Evolutionary conservation across 2,888 invertebrate species (phyloP), one percentile per base, ranked within the genome.

Genomic region (Cylindroiulus punctatus): DNA sequence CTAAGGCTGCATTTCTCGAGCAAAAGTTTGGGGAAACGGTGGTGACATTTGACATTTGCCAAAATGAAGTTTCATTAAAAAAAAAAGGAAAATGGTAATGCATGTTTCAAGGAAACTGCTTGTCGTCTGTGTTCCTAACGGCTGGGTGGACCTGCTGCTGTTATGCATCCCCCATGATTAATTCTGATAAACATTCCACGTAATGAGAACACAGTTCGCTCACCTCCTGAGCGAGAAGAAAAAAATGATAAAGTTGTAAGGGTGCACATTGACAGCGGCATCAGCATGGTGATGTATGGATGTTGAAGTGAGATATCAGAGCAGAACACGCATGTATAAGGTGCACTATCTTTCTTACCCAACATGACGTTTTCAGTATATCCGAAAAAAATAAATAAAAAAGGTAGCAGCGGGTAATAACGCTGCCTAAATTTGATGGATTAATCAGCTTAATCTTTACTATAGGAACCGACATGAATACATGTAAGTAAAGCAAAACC

Each of bases 31-130:
- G 65, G 26, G 47, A 47, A 65, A 65, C 26, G 26, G 26, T 14
- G 65, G 26, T 65, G 65, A 26, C 65, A 65, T 65, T 26, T 65
- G 65, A 65, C 65, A 65, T 65, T 65, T 65, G 65, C 26, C 65
- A n/a, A 65, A 65, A 65, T 65, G 65, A 65, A 65, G 65, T 26
- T 65, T 26, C 26, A 10, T 12, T 65, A 0, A 65, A 26, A 65
- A 65, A 65, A 65, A 52, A 1, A 19, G 65, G 47, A 65, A 65
- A 65, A 26, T 65, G 65, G 12, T 65, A 65, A 26, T 65, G 26
- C 26, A 47, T 17, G 57, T 65, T 65, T 22, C 19, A 65, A 7
- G 5, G 26, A 57, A 65, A 65, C 26, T 65, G 65, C 65, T 26
- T 12, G 65, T n/a, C 26, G 26, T 12, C 22, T 65, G 26, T 65